phyloP scores from a whole-genome alignment of 1,140 invertebrate species.

The Rhagoletis pomonella region DNA sequence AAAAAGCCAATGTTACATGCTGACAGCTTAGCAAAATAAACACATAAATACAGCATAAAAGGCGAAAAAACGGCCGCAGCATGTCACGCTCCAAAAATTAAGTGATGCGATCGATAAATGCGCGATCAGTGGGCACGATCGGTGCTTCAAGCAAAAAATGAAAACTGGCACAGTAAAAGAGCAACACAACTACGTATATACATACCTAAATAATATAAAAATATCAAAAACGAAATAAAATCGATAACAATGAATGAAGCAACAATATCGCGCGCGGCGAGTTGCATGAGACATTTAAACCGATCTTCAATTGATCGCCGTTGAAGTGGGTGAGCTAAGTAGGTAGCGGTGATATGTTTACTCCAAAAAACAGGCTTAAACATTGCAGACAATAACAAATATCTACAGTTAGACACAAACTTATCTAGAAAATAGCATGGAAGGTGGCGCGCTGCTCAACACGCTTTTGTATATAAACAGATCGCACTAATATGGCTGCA shows the following conservation, averaged over 20 bases:
- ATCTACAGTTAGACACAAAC: neutral
- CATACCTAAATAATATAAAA: too few species aligned
- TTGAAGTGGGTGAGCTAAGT: slow-evolving; percentile 51
- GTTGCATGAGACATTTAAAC: slow-evolving; percentile 14
- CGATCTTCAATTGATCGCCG: slow-evolving; percentile 45
- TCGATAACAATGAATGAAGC: neutral
- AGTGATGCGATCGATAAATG: slow-evolving; percentile 34
- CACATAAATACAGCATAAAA: neutral
- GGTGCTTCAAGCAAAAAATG: neutral
- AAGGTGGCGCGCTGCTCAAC: neutral
- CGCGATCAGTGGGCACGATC: slow-evolving; percentile 32
- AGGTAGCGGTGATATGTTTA: neutral
- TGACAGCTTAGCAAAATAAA: too few species aligned
- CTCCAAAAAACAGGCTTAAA: neutral
- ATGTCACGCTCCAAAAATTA: slow-evolving; percentile 46
- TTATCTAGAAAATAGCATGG: too few species aligned
- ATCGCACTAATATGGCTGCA: too few species aligned
- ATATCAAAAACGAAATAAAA: neutral
- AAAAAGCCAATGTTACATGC: too few species aligned
- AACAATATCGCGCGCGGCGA: neutral
- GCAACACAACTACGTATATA: too few species aligned
- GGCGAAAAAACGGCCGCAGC: neutral
- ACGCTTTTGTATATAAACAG: neutral
- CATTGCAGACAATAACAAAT: slow-evolving; percentile 20
- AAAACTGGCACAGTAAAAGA: neutral